phyloP scores from a whole-genome alignment of 1,140 invertebrate genomes.

The Drosophila erecta region DNA sequence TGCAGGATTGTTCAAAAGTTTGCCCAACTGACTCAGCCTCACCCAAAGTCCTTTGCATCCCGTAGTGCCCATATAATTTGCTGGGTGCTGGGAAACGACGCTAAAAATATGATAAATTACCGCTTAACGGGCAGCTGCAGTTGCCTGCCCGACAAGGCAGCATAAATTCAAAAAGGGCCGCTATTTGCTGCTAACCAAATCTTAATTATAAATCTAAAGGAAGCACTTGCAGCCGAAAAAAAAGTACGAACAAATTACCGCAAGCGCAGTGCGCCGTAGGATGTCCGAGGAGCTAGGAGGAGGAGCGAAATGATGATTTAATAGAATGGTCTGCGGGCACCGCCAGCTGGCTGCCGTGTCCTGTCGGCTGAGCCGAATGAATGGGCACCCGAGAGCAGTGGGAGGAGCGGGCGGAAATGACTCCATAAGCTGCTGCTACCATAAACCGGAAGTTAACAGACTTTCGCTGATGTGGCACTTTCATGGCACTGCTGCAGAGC shows the following conservation, averaged over 20 bases:
- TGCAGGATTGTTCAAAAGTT: constrained; percentile 40
- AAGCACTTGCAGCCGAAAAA: constrained; percentile 74
- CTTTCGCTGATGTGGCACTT: constrained; percentile 82
- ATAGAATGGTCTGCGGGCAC: constrained; percentile 81
- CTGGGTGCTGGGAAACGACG: constrained; percentile 41
- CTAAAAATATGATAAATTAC: constrained; percentile 78
- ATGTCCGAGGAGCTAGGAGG: constrained; percentile 3
- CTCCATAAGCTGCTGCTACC: constrained; percentile 82
- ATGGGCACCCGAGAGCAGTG: constrained; percentile 49
- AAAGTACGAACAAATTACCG: constrained; percentile 54
- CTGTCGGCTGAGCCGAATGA: constrained; percentile 70
- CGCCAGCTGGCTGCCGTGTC: constrained; percentile 66
- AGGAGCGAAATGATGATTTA: constrained; percentile 79
- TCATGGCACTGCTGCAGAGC: constrained; percentile 38
- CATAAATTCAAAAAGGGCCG: constrained; percentile 49
- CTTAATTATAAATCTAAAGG: constrained; percentile 84
- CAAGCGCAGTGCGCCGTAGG: constrained; percentile 60
- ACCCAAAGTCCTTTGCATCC: not conserved
- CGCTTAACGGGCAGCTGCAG: constrained; percentile 58
- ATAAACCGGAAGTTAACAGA: constrained; percentile 83
- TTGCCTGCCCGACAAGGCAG: constrained; percentile 29
- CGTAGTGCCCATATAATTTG: constrained; percentile 50
- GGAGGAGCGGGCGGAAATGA: constrained; percentile 64
- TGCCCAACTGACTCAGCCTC: constrained; percentile 18
- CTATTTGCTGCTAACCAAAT: constrained; percentile 79